Percentiles rank a stretch among this genome's conserved stretches.
Conservation (phyloP, 2,113 vertebrate species). For the Phylloscopus trochiloides region DNA sequence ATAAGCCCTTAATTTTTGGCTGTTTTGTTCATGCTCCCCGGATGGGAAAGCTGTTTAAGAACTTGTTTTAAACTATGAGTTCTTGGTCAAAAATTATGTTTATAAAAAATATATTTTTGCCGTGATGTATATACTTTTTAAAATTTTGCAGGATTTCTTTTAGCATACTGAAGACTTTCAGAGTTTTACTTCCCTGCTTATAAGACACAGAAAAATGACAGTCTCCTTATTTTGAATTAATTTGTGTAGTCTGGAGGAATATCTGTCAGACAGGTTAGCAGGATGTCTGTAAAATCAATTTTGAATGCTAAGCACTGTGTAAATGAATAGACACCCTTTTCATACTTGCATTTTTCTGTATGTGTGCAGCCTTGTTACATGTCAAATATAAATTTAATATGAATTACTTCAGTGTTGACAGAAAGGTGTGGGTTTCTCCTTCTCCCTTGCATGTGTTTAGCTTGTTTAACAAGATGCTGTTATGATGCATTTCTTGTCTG, state of each 20-base stretch:
- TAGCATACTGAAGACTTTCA: neutral
- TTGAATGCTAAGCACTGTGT: slow-evolving; percentile 29
- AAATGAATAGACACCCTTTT: slow-evolving; percentile 40
- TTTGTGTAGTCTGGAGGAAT: slow-evolving; percentile 33
- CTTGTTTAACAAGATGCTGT: slow-evolving; percentile 10
- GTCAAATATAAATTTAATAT: slow-evolving; percentile 26
- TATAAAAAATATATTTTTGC: neutral
- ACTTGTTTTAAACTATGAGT: neutral
- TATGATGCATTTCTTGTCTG: slow-evolving; percentile 12
- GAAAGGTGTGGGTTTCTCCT: slow-evolving; percentile 18
- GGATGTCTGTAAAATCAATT: slow-evolving; percentile 52
- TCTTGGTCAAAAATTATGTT: neutral
- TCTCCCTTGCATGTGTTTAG: neutral
- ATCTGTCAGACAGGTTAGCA: slow-evolving; percentile 46
- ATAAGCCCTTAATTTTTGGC: neutral
- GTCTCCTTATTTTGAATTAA: neutral
- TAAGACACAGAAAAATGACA: neutral
- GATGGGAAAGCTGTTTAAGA: neutral
- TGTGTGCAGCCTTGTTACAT: neutral
- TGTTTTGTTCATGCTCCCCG: neutral
- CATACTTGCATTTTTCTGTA: neutral
- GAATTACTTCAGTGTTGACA: neutral
- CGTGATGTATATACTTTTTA: neutral
- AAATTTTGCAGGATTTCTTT: neutral
- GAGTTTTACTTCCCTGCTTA: neutral